phyloP scores from a whole-genome alignment of 1,140 invertebrate genomes.

The Chelonus insularis region DNA sequence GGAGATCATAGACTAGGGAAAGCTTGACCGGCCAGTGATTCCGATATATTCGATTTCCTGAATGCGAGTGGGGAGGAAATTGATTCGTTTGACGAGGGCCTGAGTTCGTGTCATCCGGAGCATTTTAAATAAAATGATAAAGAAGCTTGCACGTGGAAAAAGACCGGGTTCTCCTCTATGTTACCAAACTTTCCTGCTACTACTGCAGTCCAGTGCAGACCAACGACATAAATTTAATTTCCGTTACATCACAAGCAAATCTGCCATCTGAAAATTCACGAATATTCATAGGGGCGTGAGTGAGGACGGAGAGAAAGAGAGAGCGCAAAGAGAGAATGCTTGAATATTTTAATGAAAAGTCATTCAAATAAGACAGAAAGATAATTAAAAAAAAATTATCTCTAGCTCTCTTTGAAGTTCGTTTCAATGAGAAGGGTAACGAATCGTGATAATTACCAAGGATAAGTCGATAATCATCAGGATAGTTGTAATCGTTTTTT shows the following conservation, averaged over 20 bases:
- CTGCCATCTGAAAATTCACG: background rate
- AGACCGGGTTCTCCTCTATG: too few relatives aligned
- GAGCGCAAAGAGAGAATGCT: too few relatives aligned
- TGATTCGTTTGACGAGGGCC: conserved; percentile 35
- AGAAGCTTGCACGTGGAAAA: background rate
- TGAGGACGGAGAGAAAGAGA: too few relatives aligned
- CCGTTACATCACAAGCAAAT: background rate
- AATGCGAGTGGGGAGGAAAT: conserved; percentile 39
- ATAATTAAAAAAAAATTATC: background rate
- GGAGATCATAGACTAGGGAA: background rate
- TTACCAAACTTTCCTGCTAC: background rate
- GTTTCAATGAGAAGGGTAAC: background rate
- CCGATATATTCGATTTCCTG: conserved; percentile 44
- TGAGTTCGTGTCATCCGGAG: conserved; percentile 5
- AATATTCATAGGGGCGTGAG: background rate
- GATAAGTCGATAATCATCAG: conserved; percentile 9
- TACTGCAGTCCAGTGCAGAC: background rate
- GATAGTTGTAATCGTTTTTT: conserved; percentile 4
- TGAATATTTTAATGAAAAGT: background rate
- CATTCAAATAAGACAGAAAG: background rate
- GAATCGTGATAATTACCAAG: conserved; percentile 6
- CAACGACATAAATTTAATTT: conserved; percentile 13
- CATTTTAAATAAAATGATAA: conserved; percentile 28
- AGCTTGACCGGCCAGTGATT: conserved; percentile 23
- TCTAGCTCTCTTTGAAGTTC: background rate